Conservation (phyloP, 2,113 vertebrate genomes). For the Rhipidura dahli region DNA sequence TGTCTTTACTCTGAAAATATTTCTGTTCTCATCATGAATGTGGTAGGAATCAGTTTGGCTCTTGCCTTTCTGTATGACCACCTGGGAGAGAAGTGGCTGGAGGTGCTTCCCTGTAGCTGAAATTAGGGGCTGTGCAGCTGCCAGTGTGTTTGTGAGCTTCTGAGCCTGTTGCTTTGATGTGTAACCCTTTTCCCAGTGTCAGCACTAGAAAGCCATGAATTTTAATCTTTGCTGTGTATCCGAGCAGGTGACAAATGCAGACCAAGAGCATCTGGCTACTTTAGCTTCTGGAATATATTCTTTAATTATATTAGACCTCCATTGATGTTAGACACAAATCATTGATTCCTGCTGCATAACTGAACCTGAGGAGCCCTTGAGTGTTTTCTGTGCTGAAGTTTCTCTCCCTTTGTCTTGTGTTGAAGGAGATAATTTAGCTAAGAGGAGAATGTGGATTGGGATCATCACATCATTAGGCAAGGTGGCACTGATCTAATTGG, state of each 20-base stretch:
- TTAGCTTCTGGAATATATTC: not conserved
- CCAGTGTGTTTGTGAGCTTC: not conserved
- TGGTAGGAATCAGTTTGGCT: not conserved
- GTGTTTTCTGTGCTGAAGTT: not conserved
- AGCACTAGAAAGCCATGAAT: not conserved
- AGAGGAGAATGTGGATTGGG: not conserved
- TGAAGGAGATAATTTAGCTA: not conserved
- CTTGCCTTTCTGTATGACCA: not conserved
- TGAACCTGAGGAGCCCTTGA: not conserved
- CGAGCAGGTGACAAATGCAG: not conserved
- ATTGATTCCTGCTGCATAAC: not conserved
- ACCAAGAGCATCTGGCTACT: not conserved
- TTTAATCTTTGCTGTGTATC: not conserved
- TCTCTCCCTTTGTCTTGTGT: not conserved
- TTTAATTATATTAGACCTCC: not conserved
- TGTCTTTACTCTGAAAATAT: not conserved
- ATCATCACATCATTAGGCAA: not conserved
- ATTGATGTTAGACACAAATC: not conserved
- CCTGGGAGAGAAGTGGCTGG: not conserved
- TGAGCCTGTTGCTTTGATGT: not conserved
- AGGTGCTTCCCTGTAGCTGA: not conserved
- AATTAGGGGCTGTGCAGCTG: not conserved
- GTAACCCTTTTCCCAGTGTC: not conserved
- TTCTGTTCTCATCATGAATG: not conserved
- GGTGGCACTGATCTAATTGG: not conserved